Conservation (phyloP, 2,797 vertebrate species). For the Peromyscus eremicus region DNA sequence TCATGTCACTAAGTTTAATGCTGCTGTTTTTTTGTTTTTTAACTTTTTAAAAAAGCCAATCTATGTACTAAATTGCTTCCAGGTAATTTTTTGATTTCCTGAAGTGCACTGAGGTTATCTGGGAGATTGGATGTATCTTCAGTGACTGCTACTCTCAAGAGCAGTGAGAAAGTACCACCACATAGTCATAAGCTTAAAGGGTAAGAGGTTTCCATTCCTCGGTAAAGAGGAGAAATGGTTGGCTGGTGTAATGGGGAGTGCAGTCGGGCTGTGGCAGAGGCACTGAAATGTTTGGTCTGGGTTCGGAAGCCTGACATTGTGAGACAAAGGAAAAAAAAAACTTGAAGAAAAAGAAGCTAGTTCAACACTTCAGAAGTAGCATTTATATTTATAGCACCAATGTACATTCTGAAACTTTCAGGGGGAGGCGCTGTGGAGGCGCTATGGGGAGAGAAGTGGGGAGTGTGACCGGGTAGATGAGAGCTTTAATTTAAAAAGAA, state of each 20-base stretch:
- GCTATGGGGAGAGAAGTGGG: constrained; percentile 49
- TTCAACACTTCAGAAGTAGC: constrained; percentile 88
- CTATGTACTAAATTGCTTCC: constrained; percentile 93
- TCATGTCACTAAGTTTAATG: constrained; percentile 90
- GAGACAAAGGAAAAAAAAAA: constrained; percentile 85
- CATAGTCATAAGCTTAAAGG: constrained; percentile 77
- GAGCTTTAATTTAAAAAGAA: constrained; percentile 92
- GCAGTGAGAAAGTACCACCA: constrained; percentile 84
- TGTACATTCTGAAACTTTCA: constrained; percentile 87
- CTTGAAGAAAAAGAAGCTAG: constrained; percentile 87
- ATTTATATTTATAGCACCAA: constrained; percentile 90
- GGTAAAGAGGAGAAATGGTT: constrained; percentile 74
- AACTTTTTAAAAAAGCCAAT: constrained; percentile 88
- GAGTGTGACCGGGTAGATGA: constrained; percentile 81
- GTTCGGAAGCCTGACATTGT: constrained; percentile 83
- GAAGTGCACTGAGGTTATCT: constrained; percentile 92
- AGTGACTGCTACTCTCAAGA: constrained; percentile 85
- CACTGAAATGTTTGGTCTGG: constrained; percentile 74
- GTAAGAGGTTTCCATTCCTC: constrained; percentile 77
- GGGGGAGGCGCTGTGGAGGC: constrained; percentile 77
- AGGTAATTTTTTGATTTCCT: constrained; percentile 90
- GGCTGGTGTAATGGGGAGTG: constrained; percentile 58
- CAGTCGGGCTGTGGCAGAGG: constrained; percentile 77
- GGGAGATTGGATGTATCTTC: constrained; percentile 86
- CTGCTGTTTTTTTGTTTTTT: constrained; percentile 86